Conservation (phyloP, 2,888 invertebrate genomes). For the Clanis bilineata region DNA sequence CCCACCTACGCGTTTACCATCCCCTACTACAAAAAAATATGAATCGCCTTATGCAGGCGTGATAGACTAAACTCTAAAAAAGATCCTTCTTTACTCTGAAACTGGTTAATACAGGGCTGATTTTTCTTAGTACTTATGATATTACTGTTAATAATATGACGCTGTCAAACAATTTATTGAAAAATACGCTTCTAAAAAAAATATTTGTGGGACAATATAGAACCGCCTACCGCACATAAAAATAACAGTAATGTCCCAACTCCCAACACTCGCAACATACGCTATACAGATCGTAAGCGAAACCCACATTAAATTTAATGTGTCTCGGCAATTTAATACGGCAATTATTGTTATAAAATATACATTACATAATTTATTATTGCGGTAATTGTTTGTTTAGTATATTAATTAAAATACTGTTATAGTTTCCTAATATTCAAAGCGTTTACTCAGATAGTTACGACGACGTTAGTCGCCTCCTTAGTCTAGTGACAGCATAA, state of each 20-base stretch:
- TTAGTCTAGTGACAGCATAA: too few species aligned
- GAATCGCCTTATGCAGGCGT: too few species aligned
- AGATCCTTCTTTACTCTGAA: too few species aligned
- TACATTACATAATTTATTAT: slow-evolving; percentile 20
- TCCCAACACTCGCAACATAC: too few species aligned
- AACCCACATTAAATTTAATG: slow-evolving; percentile 4
- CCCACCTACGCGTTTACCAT: too few species aligned
- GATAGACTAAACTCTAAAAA: too few species aligned
- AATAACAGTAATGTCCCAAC: neutral
- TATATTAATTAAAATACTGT: neutral
- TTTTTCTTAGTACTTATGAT: too few species aligned
- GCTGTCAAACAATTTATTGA: neutral
- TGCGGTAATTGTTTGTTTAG: neutral
- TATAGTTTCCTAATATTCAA: neutral
- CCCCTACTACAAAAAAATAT: too few species aligned
- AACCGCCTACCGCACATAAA: neutral
- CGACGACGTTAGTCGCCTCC: too few species aligned
- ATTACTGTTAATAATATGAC: too few species aligned
- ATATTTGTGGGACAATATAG: neutral
- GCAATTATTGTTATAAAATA: slow-evolving; percentile 8
- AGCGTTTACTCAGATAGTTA: neutral
- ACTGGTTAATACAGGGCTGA: too few species aligned
- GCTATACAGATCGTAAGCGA: neutral
- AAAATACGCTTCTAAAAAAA: neutral
- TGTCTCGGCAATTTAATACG: neutral